Base-by-base conservation (phyloP, 1,140 invertebrate species). In the Drosophila kikkawai region DNA sequence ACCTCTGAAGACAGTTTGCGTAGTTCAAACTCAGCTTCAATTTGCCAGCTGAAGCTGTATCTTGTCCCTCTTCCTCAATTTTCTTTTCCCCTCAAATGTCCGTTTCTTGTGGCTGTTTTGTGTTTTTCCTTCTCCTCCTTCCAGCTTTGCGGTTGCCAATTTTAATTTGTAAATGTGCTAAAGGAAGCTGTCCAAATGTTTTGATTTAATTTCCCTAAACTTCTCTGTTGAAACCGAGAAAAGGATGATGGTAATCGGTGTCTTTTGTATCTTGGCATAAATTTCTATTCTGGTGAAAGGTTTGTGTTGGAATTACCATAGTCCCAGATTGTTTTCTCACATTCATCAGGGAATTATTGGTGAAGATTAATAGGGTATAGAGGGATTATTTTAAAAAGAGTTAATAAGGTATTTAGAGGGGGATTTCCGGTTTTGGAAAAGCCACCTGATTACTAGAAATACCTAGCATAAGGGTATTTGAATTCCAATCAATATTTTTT, bases 151-250 rank as follows among this genome's bases (percentile, higher is more conserved):
- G 53, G 53, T 73, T 73, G 42, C 44, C 67, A 59, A 71, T 73
- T 73, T 71, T 73, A 71, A 59, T 71, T 73, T 73, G 66, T 69
- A 69, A 69, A 69, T 53, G 67, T 59, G 36, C 42, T 15, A 34
- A 48, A 50, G 69, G 67, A 73, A 71, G 51, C 51, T 50, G 67
- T 60, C 53, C 44, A 60, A 59, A 73, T 73, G 55, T 73, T 73
- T 73, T 73, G 69, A 60, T 73, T 71, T 37, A 29, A 58, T 71
- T 73, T 73, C 34, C 67, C n/a, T 56, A 58, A 58, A 73, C 36
- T 59, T 59, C 41, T 50, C 36, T 34, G 42, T 17, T 26, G 48
- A 63, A 29, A 19, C 17, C 13, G 9, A 34, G 61, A 15, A 44
- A 26, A 45, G 55, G 63, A 59, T 45, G 61, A 15, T 19, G n/a